phyloP scores from a whole-genome alignment of 2,888 invertebrate species.

The Hedya salicella region DNA sequence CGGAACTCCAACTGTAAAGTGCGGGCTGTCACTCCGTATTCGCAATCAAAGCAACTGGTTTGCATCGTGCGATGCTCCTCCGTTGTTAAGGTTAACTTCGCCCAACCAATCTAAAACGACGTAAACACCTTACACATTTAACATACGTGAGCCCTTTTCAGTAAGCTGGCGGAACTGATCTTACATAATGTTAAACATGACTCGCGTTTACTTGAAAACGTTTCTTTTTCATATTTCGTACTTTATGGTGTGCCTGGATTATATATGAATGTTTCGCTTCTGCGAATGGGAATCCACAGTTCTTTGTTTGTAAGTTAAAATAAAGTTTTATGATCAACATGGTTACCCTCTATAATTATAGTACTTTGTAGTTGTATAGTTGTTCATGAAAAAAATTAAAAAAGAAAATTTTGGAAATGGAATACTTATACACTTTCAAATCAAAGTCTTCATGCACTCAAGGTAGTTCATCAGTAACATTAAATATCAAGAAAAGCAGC shows the following conservation, averaged over 20 bases:
- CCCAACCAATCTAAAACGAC: slow-evolving; percentile 43
- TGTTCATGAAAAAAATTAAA: too few relatives aligned
- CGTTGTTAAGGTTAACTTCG: slow-evolving; percentile 57
- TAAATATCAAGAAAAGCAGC: too few relatives aligned
- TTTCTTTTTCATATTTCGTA: slow-evolving; percentile 40
- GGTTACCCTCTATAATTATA: too few relatives aligned
- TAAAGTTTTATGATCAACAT: too few relatives aligned
- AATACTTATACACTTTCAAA: too few relatives aligned
- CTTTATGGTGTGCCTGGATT: slow-evolving; percentile 31
- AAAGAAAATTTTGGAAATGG: too few relatives aligned
- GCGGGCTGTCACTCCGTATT: slow-evolving; percentile 61
- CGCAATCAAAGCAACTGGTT: slow-evolving; percentile 61
- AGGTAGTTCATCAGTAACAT: too few relatives aligned
- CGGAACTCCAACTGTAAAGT: slow-evolving; percentile 61
- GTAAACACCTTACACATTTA: neutral
- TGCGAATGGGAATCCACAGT: slow-evolving; percentile 30
- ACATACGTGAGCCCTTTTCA: neutral
- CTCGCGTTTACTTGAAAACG: slow-evolving; percentile 43
- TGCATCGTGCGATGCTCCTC: slow-evolving; percentile 61
- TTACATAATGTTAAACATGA: slow-evolving; percentile 52
- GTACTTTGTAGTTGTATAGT: too few relatives aligned
- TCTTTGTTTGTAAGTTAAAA: slow-evolving; percentile 38
- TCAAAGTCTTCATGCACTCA: too few relatives aligned
- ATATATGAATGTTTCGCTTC: slow-evolving; percentile 38
- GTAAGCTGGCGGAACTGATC: slow-evolving; percentile 2